These are phyloP conservation scores for Lanius collurio DNA, from an alignment of 2,113 vertebrate genomes.

Conservation along the genomic window DNA sequence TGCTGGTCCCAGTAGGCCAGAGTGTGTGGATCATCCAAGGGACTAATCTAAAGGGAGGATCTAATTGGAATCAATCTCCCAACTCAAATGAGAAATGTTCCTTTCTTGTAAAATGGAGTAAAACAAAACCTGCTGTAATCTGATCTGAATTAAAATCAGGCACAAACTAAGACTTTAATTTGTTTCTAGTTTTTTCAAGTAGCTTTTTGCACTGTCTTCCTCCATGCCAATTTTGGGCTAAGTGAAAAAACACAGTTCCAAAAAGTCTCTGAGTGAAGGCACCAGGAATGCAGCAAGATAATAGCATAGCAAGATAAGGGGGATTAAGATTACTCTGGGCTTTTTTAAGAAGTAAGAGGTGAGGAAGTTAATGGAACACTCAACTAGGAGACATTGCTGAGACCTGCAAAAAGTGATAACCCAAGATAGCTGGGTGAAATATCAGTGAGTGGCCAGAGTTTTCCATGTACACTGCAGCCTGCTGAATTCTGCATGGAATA, in stretches of 20 bases:
- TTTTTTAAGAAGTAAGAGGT: constrained; percentile 24
- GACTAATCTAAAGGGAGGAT: neutral
- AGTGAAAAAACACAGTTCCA: constrained; percentile 6
- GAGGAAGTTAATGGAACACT: constrained; percentile 61
- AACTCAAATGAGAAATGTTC: neutral
- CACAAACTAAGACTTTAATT: neutral
- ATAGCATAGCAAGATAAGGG: constrained; percentile 41
- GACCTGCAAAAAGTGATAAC: neutral
- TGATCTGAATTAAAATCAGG: neutral
- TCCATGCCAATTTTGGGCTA: neutral
- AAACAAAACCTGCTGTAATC: neutral
- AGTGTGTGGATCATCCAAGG: neutral
- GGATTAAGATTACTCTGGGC: constrained; percentile 34
- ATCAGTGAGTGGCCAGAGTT: neutral
- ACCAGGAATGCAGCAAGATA: constrained; percentile 16
- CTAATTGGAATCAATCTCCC: neutral
- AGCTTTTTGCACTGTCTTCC: neutral
- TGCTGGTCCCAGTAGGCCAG: neutral
- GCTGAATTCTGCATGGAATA: neutral
- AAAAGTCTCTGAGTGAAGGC: constrained; percentile 16
- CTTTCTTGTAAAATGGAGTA: neutral
- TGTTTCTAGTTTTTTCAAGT: neutral
- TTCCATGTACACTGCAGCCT: neutral
- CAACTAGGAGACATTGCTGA: neutral
- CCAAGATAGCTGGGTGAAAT: neutral